Percentiles rank a stretch among this genome's conserved stretches.
These are phyloP conservation scores for Cirrhinus molitorella DNA, from an alignment of 2,797 vertebrate genomes.

Conservation along the genomic window DNA sequence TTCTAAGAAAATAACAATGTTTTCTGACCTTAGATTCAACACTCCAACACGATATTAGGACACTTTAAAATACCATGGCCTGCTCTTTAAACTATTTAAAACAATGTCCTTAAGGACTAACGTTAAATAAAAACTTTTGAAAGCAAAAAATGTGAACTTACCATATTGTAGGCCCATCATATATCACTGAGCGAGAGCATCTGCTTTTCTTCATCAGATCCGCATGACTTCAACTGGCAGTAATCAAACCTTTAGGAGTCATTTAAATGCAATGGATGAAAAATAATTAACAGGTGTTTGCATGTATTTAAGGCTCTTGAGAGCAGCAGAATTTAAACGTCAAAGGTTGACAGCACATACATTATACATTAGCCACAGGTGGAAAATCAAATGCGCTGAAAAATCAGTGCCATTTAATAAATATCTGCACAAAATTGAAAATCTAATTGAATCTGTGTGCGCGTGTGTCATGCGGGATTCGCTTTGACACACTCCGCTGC, in stretches of 20 bases:
- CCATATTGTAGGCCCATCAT: neutral
- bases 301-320: conserved; percentile 44
- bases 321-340: conserved; percentile 36
- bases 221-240: neutral
- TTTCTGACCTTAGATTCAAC: too few species aligned
- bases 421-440: conserved; percentile 27
- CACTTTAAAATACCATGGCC: too few species aligned
- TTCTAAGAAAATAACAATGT: too few species aligned
- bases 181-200: neutral
- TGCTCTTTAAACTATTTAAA: too few species aligned
- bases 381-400: conserved; percentile 21
- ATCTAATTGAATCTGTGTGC: conserved; percentile 26
- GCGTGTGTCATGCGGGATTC: conserved; percentile 1
- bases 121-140: neutral
- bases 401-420: conserved; percentile 14
- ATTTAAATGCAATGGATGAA: conserved; percentile 35
- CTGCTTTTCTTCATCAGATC: conserved; percentile 21
- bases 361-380: conserved; percentile 40
- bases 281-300: conserved; percentile 48
- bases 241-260: conserved; percentile 32
- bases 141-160: neutral
- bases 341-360: conserved; percentile 36
- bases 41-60: too few species aligned
- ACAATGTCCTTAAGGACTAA: too few species aligned
- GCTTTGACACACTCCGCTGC: conserved; percentile 14